phyloP scores from a whole-genome alignment of 1,140 invertebrate genomes.

The Pachyrhynchus sulphureomaculatus region DNA sequence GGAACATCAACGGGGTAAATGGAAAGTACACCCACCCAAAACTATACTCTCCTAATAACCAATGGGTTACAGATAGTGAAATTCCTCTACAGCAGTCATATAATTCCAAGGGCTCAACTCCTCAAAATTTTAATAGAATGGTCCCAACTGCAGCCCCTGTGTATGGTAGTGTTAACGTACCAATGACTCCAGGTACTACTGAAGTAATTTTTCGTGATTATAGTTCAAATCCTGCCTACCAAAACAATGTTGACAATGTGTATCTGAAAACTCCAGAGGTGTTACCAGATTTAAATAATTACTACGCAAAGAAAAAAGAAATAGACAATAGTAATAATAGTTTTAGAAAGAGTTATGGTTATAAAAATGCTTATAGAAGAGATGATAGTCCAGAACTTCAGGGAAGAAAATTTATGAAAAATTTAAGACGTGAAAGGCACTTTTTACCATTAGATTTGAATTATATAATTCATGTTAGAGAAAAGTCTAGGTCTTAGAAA shows the following conservation, averaged over 20 bases:
- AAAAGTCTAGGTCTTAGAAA: slow-evolving; percentile 12
- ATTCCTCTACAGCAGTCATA: neutral
- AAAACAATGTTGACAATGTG: neutral
- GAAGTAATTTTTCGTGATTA: slow-evolving; percentile 8
- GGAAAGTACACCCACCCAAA: slow-evolving; percentile 11
- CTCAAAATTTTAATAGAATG: neutral
- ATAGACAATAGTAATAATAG: neutral
- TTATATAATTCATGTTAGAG: slow-evolving; percentile 23
- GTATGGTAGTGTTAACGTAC: slow-evolving; percentile 4
- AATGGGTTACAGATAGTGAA: neutral
- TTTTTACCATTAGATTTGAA: slow-evolving; percentile 6
- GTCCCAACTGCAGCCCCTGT: neutral
- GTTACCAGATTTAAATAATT: slow-evolving; percentile 12
- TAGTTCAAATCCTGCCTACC: neutral
- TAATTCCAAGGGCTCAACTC: neutral
- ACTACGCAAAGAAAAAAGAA: slow-evolving; percentile 27
- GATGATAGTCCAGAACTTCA: neutral
- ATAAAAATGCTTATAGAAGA: neutral
- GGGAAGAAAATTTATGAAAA: neutral
- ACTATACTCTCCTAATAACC: slow-evolving; percentile 1
- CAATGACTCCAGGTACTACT: slow-evolving; percentile 20
- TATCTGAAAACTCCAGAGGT: neutral
- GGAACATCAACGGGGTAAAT: no score
- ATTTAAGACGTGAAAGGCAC: neutral
- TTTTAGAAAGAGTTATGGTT: neutral